These are phyloP conservation scores for Eumacrocentrus americanus DNA, from an alignment of 2,888 invertebrate species.

Conservation along the genomic window DNA sequence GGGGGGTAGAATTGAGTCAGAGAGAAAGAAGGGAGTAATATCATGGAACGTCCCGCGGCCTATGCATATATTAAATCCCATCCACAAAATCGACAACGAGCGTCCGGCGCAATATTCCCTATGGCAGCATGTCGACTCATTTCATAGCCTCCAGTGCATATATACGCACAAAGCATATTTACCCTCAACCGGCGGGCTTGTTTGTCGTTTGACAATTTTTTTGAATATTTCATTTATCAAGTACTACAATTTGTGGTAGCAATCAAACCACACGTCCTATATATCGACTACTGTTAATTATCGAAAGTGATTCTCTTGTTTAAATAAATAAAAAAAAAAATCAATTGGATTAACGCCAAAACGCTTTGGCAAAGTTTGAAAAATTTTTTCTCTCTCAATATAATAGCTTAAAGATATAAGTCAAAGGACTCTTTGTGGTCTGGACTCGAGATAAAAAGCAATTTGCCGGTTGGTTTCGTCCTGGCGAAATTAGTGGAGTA, in stretches of 20 bases:
- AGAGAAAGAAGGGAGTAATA: slow-evolving; percentile 15
- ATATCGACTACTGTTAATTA: too few relatives aligned
- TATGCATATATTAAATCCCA: slow-evolving; percentile 27
- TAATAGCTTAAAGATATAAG: not conserved
- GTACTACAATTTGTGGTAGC: too few relatives aligned
- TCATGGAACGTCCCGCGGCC: slow-evolving; percentile 13
- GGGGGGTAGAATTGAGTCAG: not conserved
- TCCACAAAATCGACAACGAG: slow-evolving; percentile 13
- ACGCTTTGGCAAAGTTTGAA: not conserved
- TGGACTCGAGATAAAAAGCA: slow-evolving; percentile 17
- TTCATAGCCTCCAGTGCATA: not conserved
- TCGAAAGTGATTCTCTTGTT: not conserved
- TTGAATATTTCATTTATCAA: too few relatives aligned
- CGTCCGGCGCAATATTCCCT: too few relatives aligned
- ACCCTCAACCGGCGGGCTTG: too few relatives aligned
- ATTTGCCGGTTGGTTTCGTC: slow-evolving; percentile 14
- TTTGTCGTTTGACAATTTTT: too few relatives aligned
- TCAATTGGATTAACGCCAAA: not conserved
- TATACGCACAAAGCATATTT: too few relatives aligned
- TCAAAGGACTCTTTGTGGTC: not conserved
- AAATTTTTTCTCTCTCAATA: not conserved
- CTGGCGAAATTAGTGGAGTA: slow-evolving; percentile 13
- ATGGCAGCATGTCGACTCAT: too few relatives aligned
- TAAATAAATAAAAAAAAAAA: not conserved
- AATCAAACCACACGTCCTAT: too few relatives aligned